Evolutionary conservation across 1,140 invertebrate genomes (phyloP).

Genomic region (Hetaerina americana): DNA sequence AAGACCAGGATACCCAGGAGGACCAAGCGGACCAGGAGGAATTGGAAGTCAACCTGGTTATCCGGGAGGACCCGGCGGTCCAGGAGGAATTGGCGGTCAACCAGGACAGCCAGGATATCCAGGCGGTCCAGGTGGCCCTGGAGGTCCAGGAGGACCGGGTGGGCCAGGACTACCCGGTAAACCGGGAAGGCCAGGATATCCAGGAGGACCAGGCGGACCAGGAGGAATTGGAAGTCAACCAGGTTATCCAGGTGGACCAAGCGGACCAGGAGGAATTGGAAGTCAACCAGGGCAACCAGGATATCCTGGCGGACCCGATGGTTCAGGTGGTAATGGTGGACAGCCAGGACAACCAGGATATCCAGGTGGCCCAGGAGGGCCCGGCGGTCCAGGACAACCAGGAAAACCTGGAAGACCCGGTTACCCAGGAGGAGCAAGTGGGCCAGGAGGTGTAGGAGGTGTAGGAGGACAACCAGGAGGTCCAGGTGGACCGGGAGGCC

Average conservation of each 20-base stretch:
- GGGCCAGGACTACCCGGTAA: no score
- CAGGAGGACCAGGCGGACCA: not conserved
- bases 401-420: slow-evolving; percentile 9
- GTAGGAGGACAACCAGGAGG: not conserved
- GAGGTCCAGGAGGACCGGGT: no score
- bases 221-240: no score
- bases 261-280: no score
- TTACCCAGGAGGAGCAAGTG: not conserved
- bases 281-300: no score
- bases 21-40: slow-evolving; percentile 18
- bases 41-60: slow-evolving; percentile 19
- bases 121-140: no score
- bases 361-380: slow-evolving; percentile 5
- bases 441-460: not conserved
- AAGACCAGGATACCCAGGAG: slow-evolving; percentile 14
- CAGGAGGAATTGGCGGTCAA: slow-evolving; percentile 22
- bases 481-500: not conserved
- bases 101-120: no score
- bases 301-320: no score
- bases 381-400: slow-evolving; percentile 6
- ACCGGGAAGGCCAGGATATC: slow-evolving; percentile 19
- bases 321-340: no score
- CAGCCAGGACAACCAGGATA: slow-evolving; percentile 5
- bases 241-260: no score
- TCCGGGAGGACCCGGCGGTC: slow-evolving; percentile 21